Evolutionary conservation across 2,888 invertebrate genomes (phyloP).

Genomic region (Tubulanus polymorphus): DNA sequence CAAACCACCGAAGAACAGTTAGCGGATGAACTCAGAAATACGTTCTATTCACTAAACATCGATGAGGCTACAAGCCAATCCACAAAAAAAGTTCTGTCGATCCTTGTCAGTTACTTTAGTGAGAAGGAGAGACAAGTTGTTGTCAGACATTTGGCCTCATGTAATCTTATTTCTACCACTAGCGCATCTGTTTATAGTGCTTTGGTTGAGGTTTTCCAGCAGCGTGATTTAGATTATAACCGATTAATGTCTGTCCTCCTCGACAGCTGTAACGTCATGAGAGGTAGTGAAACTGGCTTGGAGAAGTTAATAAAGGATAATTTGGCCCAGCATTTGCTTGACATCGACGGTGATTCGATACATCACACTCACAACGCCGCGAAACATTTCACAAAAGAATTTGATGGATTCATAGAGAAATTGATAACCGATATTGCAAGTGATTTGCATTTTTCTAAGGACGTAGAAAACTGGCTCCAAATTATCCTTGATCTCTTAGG

Average conservation of each 20-base stretch:
- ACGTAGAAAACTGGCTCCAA: no score
- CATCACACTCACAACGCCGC: constrained; percentile 18
- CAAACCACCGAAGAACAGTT: constrained; percentile 6
- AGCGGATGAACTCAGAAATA: constrained; percentile 2
- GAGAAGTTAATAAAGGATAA: neutral
- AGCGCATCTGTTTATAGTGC: constrained; percentile 5
- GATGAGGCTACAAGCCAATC: constrained; percentile 21
- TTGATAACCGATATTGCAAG: no score
- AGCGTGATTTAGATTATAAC: neutral
- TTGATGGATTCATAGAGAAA: constrained; percentile 8
- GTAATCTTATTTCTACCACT: constrained; percentile 2
- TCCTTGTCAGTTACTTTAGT: constrained; percentile 9
- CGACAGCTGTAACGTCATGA: constrained; percentile 3
- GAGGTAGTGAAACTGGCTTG: constrained; percentile 5
- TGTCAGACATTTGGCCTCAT: constrained; percentile 8
- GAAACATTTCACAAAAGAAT: constrained; percentile 10
- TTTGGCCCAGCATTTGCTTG: constrained; percentile 6
- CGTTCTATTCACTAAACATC: constrained; percentile 14
- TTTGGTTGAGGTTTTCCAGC: neutral
- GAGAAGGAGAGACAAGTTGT: neutral
- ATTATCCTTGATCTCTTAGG: no score
- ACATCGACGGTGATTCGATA: constrained; percentile 20
- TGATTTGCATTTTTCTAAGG: no score
- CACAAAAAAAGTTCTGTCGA: constrained; percentile 15
- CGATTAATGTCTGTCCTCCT: constrained; percentile 1